Evolutionary conservation across 92 coral and sea anemone species (phyloP), one percentile per base, ranked within the genome.

Genomic region (Parazoanthus swiftii): DNA sequence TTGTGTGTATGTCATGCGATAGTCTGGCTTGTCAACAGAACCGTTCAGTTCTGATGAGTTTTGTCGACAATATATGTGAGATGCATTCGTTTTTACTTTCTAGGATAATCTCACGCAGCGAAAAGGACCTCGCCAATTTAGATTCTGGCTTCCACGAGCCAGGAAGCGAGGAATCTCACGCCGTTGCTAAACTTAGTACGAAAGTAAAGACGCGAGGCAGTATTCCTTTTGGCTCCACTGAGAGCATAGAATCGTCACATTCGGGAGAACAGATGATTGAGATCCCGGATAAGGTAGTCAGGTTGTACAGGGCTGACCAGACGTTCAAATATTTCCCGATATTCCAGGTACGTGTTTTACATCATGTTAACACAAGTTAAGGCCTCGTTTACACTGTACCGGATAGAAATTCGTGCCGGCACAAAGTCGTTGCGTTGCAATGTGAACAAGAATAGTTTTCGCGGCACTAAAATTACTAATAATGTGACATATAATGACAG

Each of bases 271-370:
- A 93, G 77, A 77, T 74, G 43, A 76, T 86, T 6, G 98, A 95
- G 21, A 88, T 91, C 87, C 99, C 98, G 13, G 99, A 97, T 85
- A 94, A 92, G 73, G 99, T 97, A 46, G 91, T 95, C 71, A 93
- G 91, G 71, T 82, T 97, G 37, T 97, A 90, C 89, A 93, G 93
- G 81, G 97, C 98, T 54, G 99, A 97, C 78, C 99, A 97, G 89
- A 95, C 99, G n/a, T 95, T 93, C 82, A 97, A 92, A 83, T 95
- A 94, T 85, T 97, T 97, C 59, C 90, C 96, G 78, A 92, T 95
- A 75, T 97, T 89, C 91, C 97, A 94, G 98, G 99, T 97, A 90
- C 6, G 88, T 36, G 23, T 15, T 23, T 23, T 70, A 70, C 33
- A 29, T 29, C 33, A 29, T 29, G 33, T 29, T 29, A 29, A 29